Percentiles rank a stretch among this genome's conserved stretches.
Evolutionary conservation across 2,113 vertebrate genomes (phyloP).

Genomic region (Lanius ludovicianus): DNA sequence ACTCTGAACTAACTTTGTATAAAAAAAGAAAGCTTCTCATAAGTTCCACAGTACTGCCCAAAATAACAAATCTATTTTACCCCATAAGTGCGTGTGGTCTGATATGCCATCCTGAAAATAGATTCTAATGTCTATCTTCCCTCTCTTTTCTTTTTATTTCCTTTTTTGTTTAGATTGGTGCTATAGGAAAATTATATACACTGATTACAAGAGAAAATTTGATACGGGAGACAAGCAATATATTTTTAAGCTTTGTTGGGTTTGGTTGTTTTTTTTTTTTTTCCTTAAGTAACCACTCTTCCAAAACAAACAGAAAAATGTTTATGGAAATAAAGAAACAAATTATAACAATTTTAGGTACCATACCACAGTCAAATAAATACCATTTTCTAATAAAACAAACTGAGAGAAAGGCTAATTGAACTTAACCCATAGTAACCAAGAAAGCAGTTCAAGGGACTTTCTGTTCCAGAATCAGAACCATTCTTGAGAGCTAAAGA

Average conservation of each 20-base stretch:
- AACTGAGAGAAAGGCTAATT: slow-evolving; percentile 26
- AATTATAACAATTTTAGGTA: slow-evolving; percentile 61
- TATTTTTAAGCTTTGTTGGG: background rate
- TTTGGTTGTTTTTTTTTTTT: background rate
- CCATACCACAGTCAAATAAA: slow-evolving; percentile 58
- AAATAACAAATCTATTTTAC: slow-evolving; percentile 61
- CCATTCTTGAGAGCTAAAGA: background rate
- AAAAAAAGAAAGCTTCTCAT: slow-evolving; percentile 66
- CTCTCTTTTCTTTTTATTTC: background rate
- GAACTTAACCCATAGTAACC: slow-evolving; percentile 37
- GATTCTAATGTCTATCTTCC: background rate
- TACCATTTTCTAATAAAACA: slow-evolving; percentile 62
- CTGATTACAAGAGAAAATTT: background rate
- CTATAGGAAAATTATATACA: slow-evolving; percentile 7
- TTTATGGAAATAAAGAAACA: slow-evolving; percentile 64
- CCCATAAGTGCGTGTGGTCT: slow-evolving; percentile 45
- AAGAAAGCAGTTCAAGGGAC: background rate
- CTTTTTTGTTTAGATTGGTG: background rate
- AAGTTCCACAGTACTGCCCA: slow-evolving; percentile 60
- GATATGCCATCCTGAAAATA: slow-evolving; percentile 58
- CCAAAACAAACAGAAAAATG: slow-evolving; percentile 51
- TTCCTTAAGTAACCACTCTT: background rate
- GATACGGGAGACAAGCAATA: background rate
- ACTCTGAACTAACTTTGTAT: slow-evolving; percentile 58
- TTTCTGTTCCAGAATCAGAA: background rate